phyloP scores from a whole-genome alignment of 2,888 invertebrate genomes.

The Rhingia campestris region DNA sequence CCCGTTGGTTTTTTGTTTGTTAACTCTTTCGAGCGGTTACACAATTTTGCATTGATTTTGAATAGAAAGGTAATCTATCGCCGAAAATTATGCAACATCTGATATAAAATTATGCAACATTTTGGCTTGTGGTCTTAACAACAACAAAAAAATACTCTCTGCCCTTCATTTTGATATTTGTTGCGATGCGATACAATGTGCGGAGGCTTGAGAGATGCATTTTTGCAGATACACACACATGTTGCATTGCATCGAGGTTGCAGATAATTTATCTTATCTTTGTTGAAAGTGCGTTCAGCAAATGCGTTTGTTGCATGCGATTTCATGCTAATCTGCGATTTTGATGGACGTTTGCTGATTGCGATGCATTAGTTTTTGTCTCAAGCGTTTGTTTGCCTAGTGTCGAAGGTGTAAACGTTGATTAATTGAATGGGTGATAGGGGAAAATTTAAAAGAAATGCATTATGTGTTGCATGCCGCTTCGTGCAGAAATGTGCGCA shows the following conservation, averaged over 20 bases:
- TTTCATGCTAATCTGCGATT: conserved; percentile 66
- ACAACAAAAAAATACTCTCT: not conserved
- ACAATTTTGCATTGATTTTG: conserved; percentile 53
- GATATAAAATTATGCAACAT: conserved; percentile 45
- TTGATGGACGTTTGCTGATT: conserved; percentile 72
- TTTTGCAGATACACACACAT: conserved; percentile 2
- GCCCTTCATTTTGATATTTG: not conserved
- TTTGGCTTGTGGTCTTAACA: not conserved
- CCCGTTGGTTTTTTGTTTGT: not conserved
- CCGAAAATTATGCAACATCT: conserved; percentile 57
- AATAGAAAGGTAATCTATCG: conserved; percentile 55
- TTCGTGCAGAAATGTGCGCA: too few relatives aligned
- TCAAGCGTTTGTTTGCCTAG: conserved; percentile 64
- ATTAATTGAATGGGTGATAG: conserved; percentile 64
- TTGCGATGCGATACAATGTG: not conserved
- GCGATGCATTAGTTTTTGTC: conserved; percentile 66
- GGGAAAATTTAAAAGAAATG: conserved; percentile 48
- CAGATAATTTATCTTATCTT: conserved; percentile 58
- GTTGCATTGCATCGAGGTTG: conserved; percentile 34
- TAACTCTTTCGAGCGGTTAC: conserved; percentile 26
- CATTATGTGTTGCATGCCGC: conserved; percentile 4
- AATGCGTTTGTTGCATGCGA: conserved; percentile 61
- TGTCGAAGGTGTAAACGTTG: conserved; percentile 71
- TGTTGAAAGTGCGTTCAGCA: conserved; percentile 61
- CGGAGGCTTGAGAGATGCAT: conserved; percentile 5